These are phyloP conservation scores for Noctua comes DNA, from an alignment of 2,888 invertebrate genomes.

Conservation along the genomic window DNA sequence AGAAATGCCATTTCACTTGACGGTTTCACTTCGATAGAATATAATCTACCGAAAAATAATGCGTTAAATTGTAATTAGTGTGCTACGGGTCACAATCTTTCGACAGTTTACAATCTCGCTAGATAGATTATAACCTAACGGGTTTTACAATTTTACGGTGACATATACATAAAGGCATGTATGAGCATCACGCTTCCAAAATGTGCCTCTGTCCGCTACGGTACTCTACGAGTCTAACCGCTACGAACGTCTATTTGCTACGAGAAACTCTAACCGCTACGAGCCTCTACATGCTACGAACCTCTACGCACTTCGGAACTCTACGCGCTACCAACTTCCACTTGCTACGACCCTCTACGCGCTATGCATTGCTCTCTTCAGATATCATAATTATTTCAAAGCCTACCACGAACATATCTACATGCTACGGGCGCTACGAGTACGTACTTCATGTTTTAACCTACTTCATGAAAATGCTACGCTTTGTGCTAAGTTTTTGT, in stretches of 20 bases:
- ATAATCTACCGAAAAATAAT: no score
- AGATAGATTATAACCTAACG: no score
- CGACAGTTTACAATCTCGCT: no score
- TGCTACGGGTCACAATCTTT: no score
- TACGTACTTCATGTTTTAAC: neutral
- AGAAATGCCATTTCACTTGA: no score
- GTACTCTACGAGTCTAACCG: neutral
- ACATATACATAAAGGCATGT: neutral
- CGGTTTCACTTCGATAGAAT: no score
- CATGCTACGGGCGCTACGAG: neutral
- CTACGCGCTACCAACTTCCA: neutral
- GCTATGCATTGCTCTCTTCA: no score
- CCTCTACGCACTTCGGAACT: no score
- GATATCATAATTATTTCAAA: neutral
- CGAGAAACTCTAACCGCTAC: neutral
- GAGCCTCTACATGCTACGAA: neutral
- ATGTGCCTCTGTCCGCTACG: neutral
- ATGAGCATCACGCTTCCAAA: neutral
- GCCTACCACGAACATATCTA: neutral
- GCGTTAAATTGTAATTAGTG: no score
- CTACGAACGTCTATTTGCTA: neutral
- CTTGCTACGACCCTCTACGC: neutral
- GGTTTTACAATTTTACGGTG: no score
- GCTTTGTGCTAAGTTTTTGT: neutral
- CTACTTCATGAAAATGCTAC: neutral